Conservation (phyloP, 2,797 vertebrate species). For the Psittacula echo region DNA sequence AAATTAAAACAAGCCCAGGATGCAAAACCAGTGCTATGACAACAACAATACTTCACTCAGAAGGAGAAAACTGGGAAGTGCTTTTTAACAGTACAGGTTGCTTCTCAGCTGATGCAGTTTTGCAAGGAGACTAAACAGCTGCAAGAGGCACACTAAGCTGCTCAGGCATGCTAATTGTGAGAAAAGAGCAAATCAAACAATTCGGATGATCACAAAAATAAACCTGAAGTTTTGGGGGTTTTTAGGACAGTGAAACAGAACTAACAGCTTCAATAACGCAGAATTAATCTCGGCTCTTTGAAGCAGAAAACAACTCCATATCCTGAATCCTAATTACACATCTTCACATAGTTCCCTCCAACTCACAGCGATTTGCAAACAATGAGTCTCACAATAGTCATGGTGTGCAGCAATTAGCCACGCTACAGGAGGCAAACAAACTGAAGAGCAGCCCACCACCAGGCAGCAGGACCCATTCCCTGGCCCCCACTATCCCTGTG, state of each 20-base stretch:
- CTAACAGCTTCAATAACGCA: neutral
- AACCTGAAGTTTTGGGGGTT: accelerated
- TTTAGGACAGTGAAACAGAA: neutral
- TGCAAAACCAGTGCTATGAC: neutral
- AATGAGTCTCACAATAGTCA: neutral
- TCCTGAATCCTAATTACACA: neutral
- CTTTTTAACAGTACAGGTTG: neutral
- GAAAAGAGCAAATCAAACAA: neutral
- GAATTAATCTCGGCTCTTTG: neutral
- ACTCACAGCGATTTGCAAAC: neutral
- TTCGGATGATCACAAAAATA: neutral
- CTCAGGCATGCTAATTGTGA: neutral
- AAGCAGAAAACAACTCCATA: neutral
- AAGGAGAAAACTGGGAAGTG: neutral
- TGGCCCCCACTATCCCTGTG: accelerated
- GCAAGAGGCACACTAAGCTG: neutral
- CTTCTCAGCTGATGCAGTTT: neutral
- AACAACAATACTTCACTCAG: neutral
- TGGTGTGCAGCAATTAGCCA: neutral
- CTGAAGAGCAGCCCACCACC: neutral
- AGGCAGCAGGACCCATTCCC: neutral
- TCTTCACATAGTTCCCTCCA: neutral
- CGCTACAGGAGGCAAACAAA: neutral
- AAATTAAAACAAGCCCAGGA: neutral
- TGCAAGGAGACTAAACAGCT: neutral